A percentile compares a stretch with the other conserved stretches of the same genome.
Conservation (phyloP, 2,888 invertebrate genomes). For the Ormyrus labotus region DNA sequence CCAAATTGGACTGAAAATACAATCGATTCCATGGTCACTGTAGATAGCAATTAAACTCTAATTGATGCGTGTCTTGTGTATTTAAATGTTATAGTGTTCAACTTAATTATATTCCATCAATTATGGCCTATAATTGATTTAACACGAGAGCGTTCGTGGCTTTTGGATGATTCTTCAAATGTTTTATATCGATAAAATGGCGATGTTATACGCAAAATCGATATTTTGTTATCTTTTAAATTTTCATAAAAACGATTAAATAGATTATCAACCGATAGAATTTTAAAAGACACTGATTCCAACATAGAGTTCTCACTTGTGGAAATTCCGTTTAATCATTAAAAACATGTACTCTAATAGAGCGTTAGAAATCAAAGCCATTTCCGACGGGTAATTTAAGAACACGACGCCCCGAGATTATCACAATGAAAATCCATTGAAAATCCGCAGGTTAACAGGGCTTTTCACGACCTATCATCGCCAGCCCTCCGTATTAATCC, state of each 20-base stretch:
- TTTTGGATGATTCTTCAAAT: background rate
- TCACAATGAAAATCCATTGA: no score
- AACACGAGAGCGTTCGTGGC: background rate
- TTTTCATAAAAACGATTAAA: no score
- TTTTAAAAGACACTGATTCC: no score
- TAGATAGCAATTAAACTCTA: slow-evolving; percentile 16
- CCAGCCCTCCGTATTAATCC: slow-evolving; percentile 19
- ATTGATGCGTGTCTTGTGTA: slow-evolving; percentile 20
- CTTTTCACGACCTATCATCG: background rate
- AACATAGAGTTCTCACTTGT: no score
- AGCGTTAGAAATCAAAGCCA: no score
- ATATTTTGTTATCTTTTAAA: no score
- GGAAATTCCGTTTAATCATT: no score
- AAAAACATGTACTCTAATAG: no score
- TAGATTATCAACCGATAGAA: no score
- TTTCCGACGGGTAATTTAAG: no score
- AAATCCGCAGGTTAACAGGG: background rate
- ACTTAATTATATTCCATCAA: slow-evolving; percentile 24
- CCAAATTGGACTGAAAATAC: background rate
- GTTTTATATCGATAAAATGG: background rate
- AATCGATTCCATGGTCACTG: slow-evolving; percentile 34
- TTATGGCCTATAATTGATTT: slow-evolving; percentile 29
- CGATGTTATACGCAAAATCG: no score
- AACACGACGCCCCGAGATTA: no score
- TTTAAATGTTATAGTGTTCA: background rate